phyloP scores from a whole-genome alignment of 2,888 invertebrate genomes.

The Volucella inflata region DNA sequence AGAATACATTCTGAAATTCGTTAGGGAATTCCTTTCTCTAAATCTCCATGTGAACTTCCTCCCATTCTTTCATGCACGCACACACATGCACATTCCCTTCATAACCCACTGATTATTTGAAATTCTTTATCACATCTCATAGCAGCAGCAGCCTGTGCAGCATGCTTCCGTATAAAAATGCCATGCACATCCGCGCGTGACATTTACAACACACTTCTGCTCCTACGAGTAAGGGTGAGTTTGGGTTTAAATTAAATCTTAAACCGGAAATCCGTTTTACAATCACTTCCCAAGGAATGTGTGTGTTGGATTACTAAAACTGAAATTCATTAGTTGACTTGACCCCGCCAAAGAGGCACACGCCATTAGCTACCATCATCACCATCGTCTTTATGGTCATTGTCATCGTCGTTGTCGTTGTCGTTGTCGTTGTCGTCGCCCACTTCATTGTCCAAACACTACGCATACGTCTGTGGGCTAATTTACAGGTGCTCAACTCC shows the following conservation, averaged over 20 bases:
- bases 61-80: too few species aligned
- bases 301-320: not conserved
- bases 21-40: too few species aligned
- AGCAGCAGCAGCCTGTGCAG: too few species aligned
- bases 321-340: slow-evolving; percentile 51
- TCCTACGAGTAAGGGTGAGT: slow-evolving; percentile 31
- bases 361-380: slow-evolving; percentile 10
- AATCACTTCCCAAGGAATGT: slow-evolving; percentile 27
- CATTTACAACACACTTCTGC: not conserved
- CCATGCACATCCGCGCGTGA: too few species aligned
- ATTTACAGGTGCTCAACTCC: slow-evolving; percentile 56
- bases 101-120: too few species aligned
- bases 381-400: not conserved
- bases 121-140: not conserved
- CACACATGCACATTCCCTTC: too few species aligned
- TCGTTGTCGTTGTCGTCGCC: slow-evolving; percentile 15
- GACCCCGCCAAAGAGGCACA: slow-evolving; percentile 46
- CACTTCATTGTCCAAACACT: slow-evolving; percentile 20
- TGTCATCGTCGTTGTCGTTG: not conserved
- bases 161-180: too few species aligned
- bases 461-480: slow-evolving; percentile 54
- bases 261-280: slow-evolving; percentile 68
- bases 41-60: too few species aligned
- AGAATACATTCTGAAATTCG: too few species aligned
- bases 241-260: slow-evolving; percentile 28